Conservation (phyloP, 1,140 invertebrate species). For the Heliconius congener region DNA sequence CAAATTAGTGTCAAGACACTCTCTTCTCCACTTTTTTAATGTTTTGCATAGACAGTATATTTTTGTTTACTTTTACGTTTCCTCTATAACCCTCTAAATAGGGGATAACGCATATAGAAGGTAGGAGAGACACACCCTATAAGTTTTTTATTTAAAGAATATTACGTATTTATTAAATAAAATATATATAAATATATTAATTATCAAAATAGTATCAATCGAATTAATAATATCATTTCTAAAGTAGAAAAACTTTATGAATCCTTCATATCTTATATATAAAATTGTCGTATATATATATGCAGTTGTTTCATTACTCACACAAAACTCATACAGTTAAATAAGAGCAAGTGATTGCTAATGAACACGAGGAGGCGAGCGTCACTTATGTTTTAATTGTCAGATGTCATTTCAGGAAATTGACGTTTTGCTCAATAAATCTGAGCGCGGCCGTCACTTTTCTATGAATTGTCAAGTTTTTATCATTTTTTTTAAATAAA, state of each 20-base stretch:
- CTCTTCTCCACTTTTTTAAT: too few species aligned
- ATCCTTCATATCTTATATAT: not conserved
- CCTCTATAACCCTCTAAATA: too few species aligned
- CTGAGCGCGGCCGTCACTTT: not conserved
- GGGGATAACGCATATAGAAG: too few species aligned
- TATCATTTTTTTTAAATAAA: not conserved
- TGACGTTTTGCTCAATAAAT: slow-evolving; percentile 21
- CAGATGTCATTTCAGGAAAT: slow-evolving; percentile 27
- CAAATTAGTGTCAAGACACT: too few species aligned
- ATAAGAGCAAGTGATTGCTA: slow-evolving; percentile 6
- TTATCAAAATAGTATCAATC: not conserved
- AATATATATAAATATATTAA: too few species aligned
- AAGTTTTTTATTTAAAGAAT: too few species aligned
- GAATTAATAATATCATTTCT: not conserved
- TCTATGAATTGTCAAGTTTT: not conserved
- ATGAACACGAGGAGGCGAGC: not conserved
- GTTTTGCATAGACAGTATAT: too few species aligned
- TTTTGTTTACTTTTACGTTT: too few species aligned
- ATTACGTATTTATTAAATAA: too few species aligned
- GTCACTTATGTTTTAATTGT: slow-evolving; percentile 21
- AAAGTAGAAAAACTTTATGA: not conserved
- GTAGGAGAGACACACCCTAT: too few species aligned
- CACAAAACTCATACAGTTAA: slow-evolving; percentile 12
- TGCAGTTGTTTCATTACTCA: not conserved
- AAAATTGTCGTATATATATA: too few species aligned